Evolutionary conservation across 1,140 invertebrate genomes (phyloP), one percentile per base, ranked within the genome.

Genomic region (Drosophila teissieri): DNA sequence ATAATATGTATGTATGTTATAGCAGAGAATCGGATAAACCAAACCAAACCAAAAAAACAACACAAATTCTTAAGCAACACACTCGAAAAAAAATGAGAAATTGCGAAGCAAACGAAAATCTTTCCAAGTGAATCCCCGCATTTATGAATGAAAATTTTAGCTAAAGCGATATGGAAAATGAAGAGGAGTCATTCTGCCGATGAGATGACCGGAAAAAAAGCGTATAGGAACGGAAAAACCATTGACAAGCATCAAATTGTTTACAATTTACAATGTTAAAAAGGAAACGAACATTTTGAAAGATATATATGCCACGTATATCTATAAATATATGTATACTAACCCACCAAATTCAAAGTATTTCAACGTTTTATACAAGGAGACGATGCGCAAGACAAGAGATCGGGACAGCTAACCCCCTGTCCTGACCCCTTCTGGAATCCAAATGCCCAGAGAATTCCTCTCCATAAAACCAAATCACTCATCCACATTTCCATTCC

Each of bases 251-350:
- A 78, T 72, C 70, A 80, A 77, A 65, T 78, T 73, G 74, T 78
- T 83, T 75, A 83, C 80, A 85, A 72, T 83, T 54, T 84, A 84
- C 81, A 85, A 73, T 70, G 80, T 80, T 84, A 80, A 84, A 78
- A 58, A 19, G 19, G 24, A 67, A 44, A 37, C 60, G 34, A 53
- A 67, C 80, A 84, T 84, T 84, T 84, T 85, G 83, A 68, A 84
- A 80, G 80, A 84, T 84, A 84, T 84, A 79, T 83, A 63, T 63
- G 67, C 69, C 60, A 85, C 76, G 84, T 88, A 88, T 88, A 88
- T 88, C 85, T 89, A 89, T 89, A 89, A 89, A 89, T 89, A 89
- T 89, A 89, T 88, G 84, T 89, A 89, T 89, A 89, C 84, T 89
- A 89, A 89, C 84, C 84, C 84, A 89, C 84, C 84, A 89, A 89